phyloP scores from a whole-genome alignment of 1,140 invertebrate genomes.

The Psilanteris sp. region DNA sequence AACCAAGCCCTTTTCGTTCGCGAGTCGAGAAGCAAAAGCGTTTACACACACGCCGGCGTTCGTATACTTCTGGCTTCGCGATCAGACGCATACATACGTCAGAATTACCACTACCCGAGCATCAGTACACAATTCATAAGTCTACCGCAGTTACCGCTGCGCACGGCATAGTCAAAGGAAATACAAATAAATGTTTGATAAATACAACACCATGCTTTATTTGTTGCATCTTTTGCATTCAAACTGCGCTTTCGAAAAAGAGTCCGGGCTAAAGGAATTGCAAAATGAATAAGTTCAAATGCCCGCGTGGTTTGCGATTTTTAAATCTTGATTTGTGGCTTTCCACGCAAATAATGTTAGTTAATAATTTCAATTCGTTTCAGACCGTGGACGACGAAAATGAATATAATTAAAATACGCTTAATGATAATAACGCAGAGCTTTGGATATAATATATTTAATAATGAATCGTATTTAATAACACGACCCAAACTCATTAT shows the following conservation, averaged over 20 bases:
- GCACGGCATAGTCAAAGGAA: conserved; percentile 56
- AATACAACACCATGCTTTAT: conserved; percentile 53
- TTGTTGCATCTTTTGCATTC: conserved; percentile 51
- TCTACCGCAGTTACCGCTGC: conserved; percentile 51
- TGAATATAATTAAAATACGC: conserved; percentile 43
- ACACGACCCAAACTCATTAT: conserved; percentile 13
- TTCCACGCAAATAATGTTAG: conserved; percentile 36
- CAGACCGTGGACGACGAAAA: conserved; percentile 29
- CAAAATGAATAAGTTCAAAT: conserved; percentile 47
- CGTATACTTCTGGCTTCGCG: too few relatives aligned
- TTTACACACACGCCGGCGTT: conserved; percentile 45
- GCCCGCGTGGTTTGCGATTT: conserved; percentile 33
- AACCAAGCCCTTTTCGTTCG: conserved; percentile 68
- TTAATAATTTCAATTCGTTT: conserved; percentile 54
- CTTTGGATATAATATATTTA: conserved; percentile 49
- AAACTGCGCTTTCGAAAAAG: conserved; percentile 32
- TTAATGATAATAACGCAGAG: conserved; percentile 35
- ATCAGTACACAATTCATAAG: conserved; percentile 60
- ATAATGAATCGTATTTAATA: conserved; percentile 42
- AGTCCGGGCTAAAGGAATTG: conserved; percentile 23
- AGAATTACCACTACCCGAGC: conserved; percentile 54
- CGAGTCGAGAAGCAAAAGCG: conserved; percentile 66
- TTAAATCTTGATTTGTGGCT: conserved; percentile 46
- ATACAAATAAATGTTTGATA: conserved; percentile 63
- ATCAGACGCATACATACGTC: conserved; percentile 53